phyloP scores from a whole-genome alignment of 2,113 vertebrate species.

The Suncus etruscus region DNA sequence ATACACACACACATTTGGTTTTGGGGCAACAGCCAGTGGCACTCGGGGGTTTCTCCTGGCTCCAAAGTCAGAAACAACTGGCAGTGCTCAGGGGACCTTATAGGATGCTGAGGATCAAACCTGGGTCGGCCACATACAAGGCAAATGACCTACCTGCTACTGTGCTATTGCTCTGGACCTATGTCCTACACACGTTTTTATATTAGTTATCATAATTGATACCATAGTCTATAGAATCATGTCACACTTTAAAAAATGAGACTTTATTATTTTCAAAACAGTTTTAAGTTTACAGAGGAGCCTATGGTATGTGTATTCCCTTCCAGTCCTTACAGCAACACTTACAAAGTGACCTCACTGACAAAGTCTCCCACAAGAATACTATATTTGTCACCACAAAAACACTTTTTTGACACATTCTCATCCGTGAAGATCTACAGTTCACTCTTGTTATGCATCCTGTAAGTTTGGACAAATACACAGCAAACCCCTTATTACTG shows the following conservation, averaged over 20 bases:
- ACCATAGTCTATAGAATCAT: background rate
- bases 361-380: background rate
- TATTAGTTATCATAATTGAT: constrained; percentile 40
- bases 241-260: background rate
- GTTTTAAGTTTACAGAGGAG: background rate
- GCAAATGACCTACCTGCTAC: no score
- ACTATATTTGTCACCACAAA: background rate
- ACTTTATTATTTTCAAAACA: background rate
- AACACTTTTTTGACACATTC: background rate
- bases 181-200: background rate
- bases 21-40: no score
- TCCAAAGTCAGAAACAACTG: no score
- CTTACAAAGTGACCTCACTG: background rate
- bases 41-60: no score
- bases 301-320: background rate
- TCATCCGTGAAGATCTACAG: background rate
- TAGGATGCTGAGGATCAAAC: no score
- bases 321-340: background rate
- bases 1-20: no score
- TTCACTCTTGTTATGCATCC: background rate
- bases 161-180: background rate
- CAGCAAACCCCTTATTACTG: background rate
- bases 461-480: background rate
- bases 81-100: no score
- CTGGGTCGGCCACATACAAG: no score